Percentiles rank a stretch among this genome's conserved stretches.
These are phyloP conservation scores for Rhinichthys klamathensis DNA, from an alignment of 2,113 vertebrate species.

Conservation along the genomic window DNA sequence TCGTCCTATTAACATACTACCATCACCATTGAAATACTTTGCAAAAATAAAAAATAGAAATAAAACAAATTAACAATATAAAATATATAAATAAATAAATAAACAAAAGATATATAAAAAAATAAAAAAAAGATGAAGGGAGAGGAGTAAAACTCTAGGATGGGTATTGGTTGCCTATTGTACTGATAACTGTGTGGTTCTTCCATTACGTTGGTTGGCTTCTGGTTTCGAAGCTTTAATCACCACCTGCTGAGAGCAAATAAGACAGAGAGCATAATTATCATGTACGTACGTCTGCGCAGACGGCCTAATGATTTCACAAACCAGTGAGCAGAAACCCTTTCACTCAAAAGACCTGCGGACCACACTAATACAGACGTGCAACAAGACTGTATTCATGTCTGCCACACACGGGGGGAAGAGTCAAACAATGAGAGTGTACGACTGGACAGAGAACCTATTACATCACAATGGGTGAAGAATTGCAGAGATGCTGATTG, in stretches of 20 bases:
- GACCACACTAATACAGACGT: conserved; percentile 11
- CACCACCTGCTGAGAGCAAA: conserved; percentile 5
- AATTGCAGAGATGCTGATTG: not conserved
- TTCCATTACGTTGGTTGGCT: not conserved
- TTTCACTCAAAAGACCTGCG: conserved; percentile 10
- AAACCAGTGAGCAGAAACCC: not conserved
- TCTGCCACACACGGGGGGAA: not conserved
- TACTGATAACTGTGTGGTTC: not conserved
- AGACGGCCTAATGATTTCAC: not conserved
- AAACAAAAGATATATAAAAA: no score
- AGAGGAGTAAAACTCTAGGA: not conserved
- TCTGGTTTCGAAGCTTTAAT: not conserved
- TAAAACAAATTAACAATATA: not conserved
- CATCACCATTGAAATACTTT: no score
- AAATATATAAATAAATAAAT: no score
- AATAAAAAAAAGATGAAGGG: no score
- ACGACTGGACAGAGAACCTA: not conserved
- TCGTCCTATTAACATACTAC: no score
- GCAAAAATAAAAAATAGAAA: not conserved
- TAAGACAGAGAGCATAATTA: not conserved
- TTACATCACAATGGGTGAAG: not conserved
- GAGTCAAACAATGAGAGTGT: not conserved
- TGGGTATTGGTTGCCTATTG: not conserved
- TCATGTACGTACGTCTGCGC: not conserved
- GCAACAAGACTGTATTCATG: conserved; percentile 2